Evolutionary conservation across 2,797 vertebrate genomes (phyloP).

Genomic region (Cryptoprocta ferox): DNA sequence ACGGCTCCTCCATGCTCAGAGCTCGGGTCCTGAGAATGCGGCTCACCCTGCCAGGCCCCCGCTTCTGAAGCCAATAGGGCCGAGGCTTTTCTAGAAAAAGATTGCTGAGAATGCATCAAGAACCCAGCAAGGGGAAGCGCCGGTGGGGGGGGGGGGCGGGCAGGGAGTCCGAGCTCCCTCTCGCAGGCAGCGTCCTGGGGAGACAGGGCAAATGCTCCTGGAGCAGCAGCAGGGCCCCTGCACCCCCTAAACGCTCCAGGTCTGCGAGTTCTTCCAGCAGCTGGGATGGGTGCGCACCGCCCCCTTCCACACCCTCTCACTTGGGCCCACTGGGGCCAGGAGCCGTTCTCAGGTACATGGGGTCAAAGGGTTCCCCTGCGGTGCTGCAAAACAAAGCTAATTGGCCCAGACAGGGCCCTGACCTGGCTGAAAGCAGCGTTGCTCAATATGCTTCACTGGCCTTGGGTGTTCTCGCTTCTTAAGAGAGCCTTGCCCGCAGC

Average conservation of each 20-base stretch:
- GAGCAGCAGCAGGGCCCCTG: not conserved
- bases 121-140: not conserved
- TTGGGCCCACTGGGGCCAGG: not conserved
- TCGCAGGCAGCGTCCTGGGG: not conserved
- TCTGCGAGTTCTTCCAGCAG: not conserved
- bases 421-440: constrained; percentile 26
- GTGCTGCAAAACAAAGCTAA: constrained; percentile 40
- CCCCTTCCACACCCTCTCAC: not conserved
- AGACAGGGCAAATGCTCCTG: not conserved
- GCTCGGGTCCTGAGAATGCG: not conserved
- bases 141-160: not conserved
- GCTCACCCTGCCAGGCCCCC: not conserved
- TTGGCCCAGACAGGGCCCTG: constrained; percentile 47
- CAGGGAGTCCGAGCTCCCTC: not conserved
- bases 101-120: not conserved
- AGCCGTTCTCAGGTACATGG: not conserved
- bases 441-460: not conserved
- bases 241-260: rapidly evolving
- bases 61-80: not conserved
- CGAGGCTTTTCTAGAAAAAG: not conserved
- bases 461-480: constrained; percentile 23
- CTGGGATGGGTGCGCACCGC: not conserved
- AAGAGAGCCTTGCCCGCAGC: not conserved
- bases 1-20: not conserved
- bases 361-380: constrained; percentile 14